Conservation (phyloP, 2,888 invertebrate species). For the Mechanitis messenoides region DNA sequence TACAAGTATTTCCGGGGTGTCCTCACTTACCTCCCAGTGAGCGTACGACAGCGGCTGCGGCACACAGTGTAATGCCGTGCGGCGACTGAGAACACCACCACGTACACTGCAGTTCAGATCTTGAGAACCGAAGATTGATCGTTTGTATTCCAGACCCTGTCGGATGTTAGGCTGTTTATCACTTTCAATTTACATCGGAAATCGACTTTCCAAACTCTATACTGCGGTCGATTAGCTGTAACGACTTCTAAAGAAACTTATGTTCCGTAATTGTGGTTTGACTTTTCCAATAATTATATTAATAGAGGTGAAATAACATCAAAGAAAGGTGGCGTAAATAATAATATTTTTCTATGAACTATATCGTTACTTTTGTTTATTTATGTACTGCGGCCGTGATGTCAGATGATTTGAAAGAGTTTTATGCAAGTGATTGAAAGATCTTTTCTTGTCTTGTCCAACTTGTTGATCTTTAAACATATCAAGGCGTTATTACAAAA, state of each 20-base stretch:
- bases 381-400: background rate
- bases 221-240: conserved; percentile 1
- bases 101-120: conserved; percentile 47
- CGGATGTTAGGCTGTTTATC: conserved; percentile 33
- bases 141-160: conserved; percentile 39
- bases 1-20: background rate
- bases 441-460: background rate
- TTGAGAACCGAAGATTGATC: conserved; percentile 44
- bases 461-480: conserved; percentile 1
- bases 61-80: conserved; percentile 59
- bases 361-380: background rate
- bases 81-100: conserved; percentile 37
- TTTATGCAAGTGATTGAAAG: conserved; percentile 1
- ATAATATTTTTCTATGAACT: background rate
- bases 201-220: conserved; percentile 10
- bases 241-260: background rate
- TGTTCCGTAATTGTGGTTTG: too few species aligned
- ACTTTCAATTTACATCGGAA: conserved; percentile 37
- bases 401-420: background rate
- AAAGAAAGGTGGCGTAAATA: background rate
- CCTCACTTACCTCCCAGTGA: conserved; percentile 24
- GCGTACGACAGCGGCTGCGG: conserved; percentile 48
- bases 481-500: too few species aligned
- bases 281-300: background rate
- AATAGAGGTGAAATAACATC: background rate